Base-by-base conservation (phyloP, 2,797 vertebrate genomes). In the Alcedo atthis region DNA sequence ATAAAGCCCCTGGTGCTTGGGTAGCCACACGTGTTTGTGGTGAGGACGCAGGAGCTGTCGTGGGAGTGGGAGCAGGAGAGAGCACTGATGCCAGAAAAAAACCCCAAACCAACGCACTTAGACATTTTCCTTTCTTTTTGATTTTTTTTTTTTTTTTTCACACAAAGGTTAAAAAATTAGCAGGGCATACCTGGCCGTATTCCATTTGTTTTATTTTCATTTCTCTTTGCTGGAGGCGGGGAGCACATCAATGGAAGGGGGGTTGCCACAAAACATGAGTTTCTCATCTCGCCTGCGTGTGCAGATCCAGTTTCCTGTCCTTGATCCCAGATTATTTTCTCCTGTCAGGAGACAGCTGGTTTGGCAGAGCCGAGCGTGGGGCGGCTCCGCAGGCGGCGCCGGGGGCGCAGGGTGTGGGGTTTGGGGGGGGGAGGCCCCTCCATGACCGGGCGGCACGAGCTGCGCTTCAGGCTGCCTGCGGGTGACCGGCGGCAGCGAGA, bases 401-500 rank as follows among this genome's bases (percentile, higher is more conserved):
- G 32, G 94, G 79, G 92, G 83, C 7, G 12, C 7, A 12, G 91
- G 94, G 66, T 55, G 45, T 1, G 26, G 81, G 63, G 37, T 14
- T 62, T 17, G 13, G 24, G 66, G 57, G 57, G 75, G 81, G 76
- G 55, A 37, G 37, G 37, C 37, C 37, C 89, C 5, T 49, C 74
- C 90, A 46, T 45, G 91, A 89, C 90, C 7, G 3, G 51, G 63
- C 62, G 12, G 71, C 69, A 5, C 12, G 53, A 84, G 88, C 91
- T 46, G 86, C 2, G 51, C 88, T 90, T 21, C 68, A 54, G 91
- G 92, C 96, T 82, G 45, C 81, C 75, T 71, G 85, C 12, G 93
- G 98, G 97, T 97, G 97, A 95, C 83, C 80, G 10, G 94, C 58
- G 26, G 96, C 97, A 96, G 97, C 28, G 5, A 96, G 86, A 96